A percentile compares a stretch with the other conserved stretches of the same genome.
phyloP scores from a whole-genome alignment of 2,113 vertebrate genomes.

The Dendropsophus ebraccatus region DNA sequence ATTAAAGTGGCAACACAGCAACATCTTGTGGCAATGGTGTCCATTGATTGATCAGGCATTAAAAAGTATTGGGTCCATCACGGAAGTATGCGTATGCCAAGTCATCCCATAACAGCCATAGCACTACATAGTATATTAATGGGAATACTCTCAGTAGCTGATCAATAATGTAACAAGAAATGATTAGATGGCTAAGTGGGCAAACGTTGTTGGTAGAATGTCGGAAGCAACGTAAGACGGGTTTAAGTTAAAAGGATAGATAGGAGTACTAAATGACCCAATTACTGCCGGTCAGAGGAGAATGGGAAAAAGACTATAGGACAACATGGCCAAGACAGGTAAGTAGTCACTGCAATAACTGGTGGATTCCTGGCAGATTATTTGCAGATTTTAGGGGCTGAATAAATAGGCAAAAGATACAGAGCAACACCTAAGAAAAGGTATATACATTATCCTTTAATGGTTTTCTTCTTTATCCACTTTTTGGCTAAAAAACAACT shows the following conservation, averaged over 20 bases:
- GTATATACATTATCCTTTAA: too few species aligned
- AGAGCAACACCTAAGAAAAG: too few species aligned
- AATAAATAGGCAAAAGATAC: too few species aligned
- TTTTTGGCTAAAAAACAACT: too few species aligned
- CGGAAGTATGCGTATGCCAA: not conserved
- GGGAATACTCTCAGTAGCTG: not conserved
- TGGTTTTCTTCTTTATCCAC: too few species aligned
- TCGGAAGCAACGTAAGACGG: not conserved
- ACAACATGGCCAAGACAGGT: too few species aligned
- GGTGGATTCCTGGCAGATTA: too few species aligned
- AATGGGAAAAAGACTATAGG: not conserved
- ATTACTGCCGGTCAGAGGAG: not conserved
- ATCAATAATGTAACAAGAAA: conserved; percentile 32
- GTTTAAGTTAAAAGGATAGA: not conserved
- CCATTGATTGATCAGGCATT: not conserved
- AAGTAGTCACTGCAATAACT: too few species aligned
- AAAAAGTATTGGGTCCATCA: not conserved
- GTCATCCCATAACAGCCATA: not conserved
- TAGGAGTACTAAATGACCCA: not conserved
- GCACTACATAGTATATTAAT: not conserved
- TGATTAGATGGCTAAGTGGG: not conserved
- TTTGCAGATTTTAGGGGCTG: too few species aligned
- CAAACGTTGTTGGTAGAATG: not conserved
- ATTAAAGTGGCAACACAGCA: too few species aligned
- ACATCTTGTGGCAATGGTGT: not conserved